These are phyloP conservation scores for Hylaeus anthracinus DNA, from an alignment of 1,140 invertebrate species.

Conservation along the genomic window DNA sequence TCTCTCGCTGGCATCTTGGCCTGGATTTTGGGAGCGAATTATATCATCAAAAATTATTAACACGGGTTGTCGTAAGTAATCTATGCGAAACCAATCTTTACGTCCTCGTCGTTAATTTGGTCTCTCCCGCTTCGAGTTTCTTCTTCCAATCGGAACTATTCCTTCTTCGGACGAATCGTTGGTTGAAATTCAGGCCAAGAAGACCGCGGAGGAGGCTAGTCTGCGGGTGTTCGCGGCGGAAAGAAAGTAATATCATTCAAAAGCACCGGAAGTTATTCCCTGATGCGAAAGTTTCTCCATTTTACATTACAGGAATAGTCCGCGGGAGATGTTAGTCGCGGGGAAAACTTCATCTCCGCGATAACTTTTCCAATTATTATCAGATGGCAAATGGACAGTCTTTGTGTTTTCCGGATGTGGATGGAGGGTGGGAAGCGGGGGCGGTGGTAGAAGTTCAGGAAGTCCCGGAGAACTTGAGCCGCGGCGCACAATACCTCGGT, in stretches of 20 bases:
- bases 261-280: constrained; percentile 64
- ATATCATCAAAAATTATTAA: too few relatives aligned
- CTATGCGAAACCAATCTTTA: too few relatives aligned
- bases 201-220: constrained; percentile 26
- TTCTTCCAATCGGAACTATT: background rate
- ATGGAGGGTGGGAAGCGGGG: constrained; percentile 1
- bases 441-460: constrained; percentile 23
- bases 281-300: constrained; percentile 67
- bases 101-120: too few relatives aligned
- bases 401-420: constrained; percentile 58
- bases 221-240: constrained; percentile 51
- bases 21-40: too few relatives aligned
- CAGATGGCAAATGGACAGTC: constrained; percentile 66
- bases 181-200: constrained; percentile 52
- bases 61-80: too few relatives aligned
- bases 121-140: background rate
- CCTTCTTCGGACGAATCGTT: background rate
- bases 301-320: constrained; percentile 63
- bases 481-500: constrained; percentile 31
- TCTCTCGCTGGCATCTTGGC: too few relatives aligned
- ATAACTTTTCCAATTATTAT: constrained; percentile 70
- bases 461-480: constrained; percentile 12
- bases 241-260: constrained; percentile 67
- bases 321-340: constrained; percentile 62
- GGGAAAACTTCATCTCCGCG: constrained; percentile 59